Percentiles rank a stretch among this genome's conserved stretches.
Conservation (phyloP, 2,797 vertebrate genomes). For the Rachycentron canadum region DNA sequence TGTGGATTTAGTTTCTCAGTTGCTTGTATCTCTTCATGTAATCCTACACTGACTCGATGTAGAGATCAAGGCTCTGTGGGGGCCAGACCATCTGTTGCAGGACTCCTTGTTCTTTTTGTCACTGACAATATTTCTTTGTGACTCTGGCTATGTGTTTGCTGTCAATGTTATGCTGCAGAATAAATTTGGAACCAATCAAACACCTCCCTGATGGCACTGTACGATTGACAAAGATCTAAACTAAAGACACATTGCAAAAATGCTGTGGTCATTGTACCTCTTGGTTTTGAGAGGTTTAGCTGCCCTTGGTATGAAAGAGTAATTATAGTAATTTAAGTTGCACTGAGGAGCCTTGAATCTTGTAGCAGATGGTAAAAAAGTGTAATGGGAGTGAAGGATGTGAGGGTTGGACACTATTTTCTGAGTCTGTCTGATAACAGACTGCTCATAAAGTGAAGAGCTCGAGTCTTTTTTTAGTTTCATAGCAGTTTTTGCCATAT, state of each 20-base stretch:
- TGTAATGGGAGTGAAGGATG: background rate
- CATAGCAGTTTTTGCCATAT: background rate
- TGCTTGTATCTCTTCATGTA: no score
- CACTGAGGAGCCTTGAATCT: background rate
- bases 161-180: background rate
- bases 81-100: background rate
- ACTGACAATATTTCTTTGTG: background rate
- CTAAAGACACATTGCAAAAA: background rate
- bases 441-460: conserved; percentile 6
- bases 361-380: conserved; percentile 15
- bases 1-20: no score
- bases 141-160: background rate
- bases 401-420: background rate
- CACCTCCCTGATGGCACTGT: background rate
- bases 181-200: background rate
- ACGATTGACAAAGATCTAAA: background rate
- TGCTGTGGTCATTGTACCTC: background rate
- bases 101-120: background rate
- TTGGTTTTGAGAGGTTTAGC: background rate
- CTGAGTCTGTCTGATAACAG: conserved; percentile 9
- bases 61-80: background rate
- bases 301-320: background rate
- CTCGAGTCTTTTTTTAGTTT: background rate
- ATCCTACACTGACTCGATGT: no score
- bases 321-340: background rate